A percentile compares a stretch with the other conserved stretches of the same genome.
These are phyloP conservation scores for Ametastegia equiseti DNA, from an alignment of 2,888 invertebrate genomes.

Conservation along the genomic window DNA sequence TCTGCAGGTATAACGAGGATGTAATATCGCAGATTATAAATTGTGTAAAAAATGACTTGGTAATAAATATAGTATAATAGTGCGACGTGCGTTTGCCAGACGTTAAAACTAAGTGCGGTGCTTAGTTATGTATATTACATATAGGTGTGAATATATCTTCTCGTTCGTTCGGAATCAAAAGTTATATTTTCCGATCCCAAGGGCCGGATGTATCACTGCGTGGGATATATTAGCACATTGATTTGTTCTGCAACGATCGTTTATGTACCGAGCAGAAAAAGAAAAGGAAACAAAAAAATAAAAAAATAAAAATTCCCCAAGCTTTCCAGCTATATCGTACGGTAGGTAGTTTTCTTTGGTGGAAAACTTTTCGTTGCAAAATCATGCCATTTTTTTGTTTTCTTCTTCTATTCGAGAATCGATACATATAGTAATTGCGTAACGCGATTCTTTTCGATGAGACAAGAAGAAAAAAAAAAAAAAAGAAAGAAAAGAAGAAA, in stretches of 20 bases:
- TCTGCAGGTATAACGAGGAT: too few relatives aligned
- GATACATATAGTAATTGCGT: too few relatives aligned
- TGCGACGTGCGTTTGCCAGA: conserved; percentile 57
- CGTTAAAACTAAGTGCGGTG: conserved; percentile 61
- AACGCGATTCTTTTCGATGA: background rate
- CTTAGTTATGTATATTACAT: too few relatives aligned
- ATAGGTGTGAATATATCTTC: conserved; percentile 55
- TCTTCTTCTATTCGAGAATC: too few relatives aligned
- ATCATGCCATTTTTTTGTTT: background rate
- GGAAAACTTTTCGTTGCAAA: too few relatives aligned
- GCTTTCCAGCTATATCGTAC: too few relatives aligned
- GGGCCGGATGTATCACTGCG: background rate
- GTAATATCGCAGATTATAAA: too few relatives aligned
- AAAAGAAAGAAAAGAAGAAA: background rate
- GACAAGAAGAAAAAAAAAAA: background rate
- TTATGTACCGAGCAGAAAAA: too few relatives aligned
- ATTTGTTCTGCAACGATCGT: background rate
- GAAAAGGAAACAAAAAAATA: too few relatives aligned
- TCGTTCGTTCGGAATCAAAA: conserved; percentile 51
- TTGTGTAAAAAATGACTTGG: conserved; percentile 41
- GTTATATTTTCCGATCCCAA: conserved; percentile 57
- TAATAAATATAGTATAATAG: conserved; percentile 51
- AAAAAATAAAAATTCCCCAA: too few relatives aligned
- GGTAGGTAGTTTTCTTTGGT: too few relatives aligned
- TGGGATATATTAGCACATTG: background rate